Conservation (phyloP, 2,888 invertebrate species). For the Trissonchulus sp. region DNA sequence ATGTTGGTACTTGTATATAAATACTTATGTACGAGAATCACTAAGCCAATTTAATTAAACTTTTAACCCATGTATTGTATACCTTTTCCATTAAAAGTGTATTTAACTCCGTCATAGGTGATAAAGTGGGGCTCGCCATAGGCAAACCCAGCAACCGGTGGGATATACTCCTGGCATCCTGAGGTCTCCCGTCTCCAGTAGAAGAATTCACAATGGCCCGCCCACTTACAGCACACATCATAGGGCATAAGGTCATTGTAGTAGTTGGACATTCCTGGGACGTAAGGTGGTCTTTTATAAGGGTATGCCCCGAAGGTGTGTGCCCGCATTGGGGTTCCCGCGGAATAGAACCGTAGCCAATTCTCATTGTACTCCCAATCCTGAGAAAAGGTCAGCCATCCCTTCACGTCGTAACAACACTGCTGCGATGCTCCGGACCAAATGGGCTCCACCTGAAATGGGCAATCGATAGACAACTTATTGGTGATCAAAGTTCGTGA, state of each 20-base stretch:
- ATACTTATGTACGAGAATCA: no score
- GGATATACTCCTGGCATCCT: slow-evolving; percentile 88
- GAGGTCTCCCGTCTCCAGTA: slow-evolving; percentile 82
- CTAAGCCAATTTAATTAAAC: no score
- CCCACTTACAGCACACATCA: slow-evolving; percentile 85
- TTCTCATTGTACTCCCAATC: slow-evolving; percentile 66
- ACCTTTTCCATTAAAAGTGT: slow-evolving; percentile 84
- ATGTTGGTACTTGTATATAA: no score
- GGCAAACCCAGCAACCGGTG: slow-evolving; percentile 70
- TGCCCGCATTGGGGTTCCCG: slow-evolving; percentile 73
- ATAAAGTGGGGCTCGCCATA: slow-evolving; percentile 92
- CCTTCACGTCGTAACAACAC: slow-evolving; percentile 87
- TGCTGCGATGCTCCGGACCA: slow-evolving; percentile 66
- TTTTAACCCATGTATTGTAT: background rate
- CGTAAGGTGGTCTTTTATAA: slow-evolving; percentile 51
- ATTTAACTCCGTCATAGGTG: slow-evolving; percentile 79
- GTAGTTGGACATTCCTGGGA: slow-evolving; percentile 89
- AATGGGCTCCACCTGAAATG: slow-evolving; percentile 21
- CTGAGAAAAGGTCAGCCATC: slow-evolving; percentile 79
- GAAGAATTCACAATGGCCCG: slow-evolving; percentile 87
- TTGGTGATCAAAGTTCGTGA: no score
- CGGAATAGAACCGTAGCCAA: slow-evolving; percentile 64
- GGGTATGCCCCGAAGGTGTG: slow-evolving; percentile 43
- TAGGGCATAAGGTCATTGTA: slow-evolving; percentile 87
- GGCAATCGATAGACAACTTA: no score